Percentiles rank a stretch among this genome's conserved stretches.
Conservation (phyloP, 2,797 vertebrate species). For the Cyclura pinguis region DNA sequence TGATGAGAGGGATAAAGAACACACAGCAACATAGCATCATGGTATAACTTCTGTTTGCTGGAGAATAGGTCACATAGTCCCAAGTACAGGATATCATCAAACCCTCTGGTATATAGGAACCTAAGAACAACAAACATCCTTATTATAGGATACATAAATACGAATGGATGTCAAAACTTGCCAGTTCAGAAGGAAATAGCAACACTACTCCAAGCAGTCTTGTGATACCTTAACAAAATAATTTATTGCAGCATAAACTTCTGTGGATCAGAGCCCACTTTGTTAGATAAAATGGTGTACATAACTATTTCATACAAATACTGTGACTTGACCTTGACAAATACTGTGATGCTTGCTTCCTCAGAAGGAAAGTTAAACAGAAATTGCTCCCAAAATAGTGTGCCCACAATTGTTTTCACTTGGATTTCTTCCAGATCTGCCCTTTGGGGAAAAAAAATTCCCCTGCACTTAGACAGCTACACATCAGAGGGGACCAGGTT, state of each 20-base stretch:
- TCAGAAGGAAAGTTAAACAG: not conserved
- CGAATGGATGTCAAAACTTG: not conserved
- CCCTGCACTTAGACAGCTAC: not conserved
- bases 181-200: not conserved
- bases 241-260: not conserved
- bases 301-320: not conserved
- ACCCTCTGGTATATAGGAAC: constrained; percentile 80
- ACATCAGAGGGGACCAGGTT: no score
- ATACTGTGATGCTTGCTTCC: not conserved
- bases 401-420: not conserved
- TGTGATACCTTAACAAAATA: not conserved
- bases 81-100: constrained; percentile 81
- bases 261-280: not conserved
- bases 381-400: not conserved
- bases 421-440: not conserved
- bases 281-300: not conserved
- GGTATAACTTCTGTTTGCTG: constrained; percentile 79
- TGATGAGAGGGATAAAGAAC: constrained; percentile 78
- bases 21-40: constrained; percentile 81
- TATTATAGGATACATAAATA: rapidly evolving
- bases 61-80: constrained; percentile 78
- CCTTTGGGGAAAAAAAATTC: not conserved
- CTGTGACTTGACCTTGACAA: not conserved
- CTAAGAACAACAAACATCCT: constrained; percentile 61
- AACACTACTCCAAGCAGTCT: not conserved